Conservation (phyloP, 1,140 invertebrate species). For the Tribolium madens region DNA sequence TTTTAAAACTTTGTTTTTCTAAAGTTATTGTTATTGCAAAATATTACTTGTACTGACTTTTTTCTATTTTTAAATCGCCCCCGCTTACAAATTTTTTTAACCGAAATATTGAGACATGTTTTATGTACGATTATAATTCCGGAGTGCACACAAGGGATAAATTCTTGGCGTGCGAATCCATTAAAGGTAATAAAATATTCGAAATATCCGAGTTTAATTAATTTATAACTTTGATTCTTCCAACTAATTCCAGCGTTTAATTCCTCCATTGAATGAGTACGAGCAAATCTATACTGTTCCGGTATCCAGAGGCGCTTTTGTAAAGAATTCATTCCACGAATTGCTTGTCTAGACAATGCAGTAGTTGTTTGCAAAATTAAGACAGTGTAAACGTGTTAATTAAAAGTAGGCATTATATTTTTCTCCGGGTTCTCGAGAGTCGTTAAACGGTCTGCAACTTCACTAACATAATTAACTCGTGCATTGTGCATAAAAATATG, state of each 20-base stretch:
- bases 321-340: constrained; percentile 37
- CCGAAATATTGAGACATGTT: neutral
- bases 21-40: too few species aligned
- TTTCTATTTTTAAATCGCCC: too few species aligned
- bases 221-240: constrained; percentile 38
- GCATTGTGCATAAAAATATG: constrained; percentile 52
- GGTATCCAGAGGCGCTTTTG: constrained; percentile 28
- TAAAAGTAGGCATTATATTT: constrained; percentile 37
- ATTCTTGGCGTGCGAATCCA: neutral
- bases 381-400: constrained; percentile 38
- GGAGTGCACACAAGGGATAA: neutral
- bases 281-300: constrained; percentile 19
- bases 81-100: too few species aligned
- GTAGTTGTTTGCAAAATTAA: constrained; percentile 37
- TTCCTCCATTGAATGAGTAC: constrained; percentile 28
- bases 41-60: neutral
- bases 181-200: constrained; percentile 20
- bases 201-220: constrained; percentile 33
- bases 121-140: neutral
- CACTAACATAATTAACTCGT: constrained; percentile 45
- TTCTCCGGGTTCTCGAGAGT: neutral
- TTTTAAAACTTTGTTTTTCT: too few species aligned
- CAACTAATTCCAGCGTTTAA: constrained; percentile 21
- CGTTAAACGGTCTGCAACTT: constrained; percentile 31
- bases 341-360: constrained; percentile 38